phyloP scores from a whole-genome alignment of 2,888 invertebrate genomes.

The Drosophila paracracens region DNA sequence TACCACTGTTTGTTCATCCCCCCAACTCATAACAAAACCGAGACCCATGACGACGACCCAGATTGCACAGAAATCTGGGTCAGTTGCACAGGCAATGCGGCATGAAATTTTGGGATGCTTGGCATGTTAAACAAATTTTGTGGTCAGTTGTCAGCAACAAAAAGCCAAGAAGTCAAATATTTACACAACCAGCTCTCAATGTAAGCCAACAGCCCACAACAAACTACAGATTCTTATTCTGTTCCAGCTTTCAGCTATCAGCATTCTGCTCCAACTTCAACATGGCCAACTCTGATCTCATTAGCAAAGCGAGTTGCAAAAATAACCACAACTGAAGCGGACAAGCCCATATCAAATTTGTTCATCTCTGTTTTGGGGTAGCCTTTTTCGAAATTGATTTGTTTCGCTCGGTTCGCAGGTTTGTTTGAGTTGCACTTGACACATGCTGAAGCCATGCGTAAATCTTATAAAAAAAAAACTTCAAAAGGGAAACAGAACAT shows the following conservation, averaged over 20 bases:
- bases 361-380: not conserved
- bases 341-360: not conserved
- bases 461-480: slow-evolving; percentile 69
- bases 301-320: slow-evolving; percentile 64
- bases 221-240: not conserved
- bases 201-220: not conserved
- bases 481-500: slow-evolving; percentile 66
- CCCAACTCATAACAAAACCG: not conserved
- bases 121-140: slow-evolving; percentile 73
- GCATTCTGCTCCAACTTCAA: not conserved
- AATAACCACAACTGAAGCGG: slow-evolving; percentile 49
- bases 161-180: slow-evolving; percentile 67
- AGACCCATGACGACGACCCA: slow-evolving; percentile 3
- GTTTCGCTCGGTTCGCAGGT: slow-evolving; percentile 45
- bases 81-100: slow-evolving; percentile 73
- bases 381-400: slow-evolving; percentile 66
- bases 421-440: slow-evolving; percentile 77
- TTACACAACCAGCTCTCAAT: slow-evolving; percentile 66
- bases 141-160: slow-evolving; percentile 73
- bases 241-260: slow-evolving; percentile 9
- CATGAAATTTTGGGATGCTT: slow-evolving; percentile 71
- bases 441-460: slow-evolving; percentile 74
- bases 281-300: slow-evolving; percentile 59
- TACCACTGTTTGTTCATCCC: not conserved
- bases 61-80: slow-evolving; percentile 40